These are phyloP conservation scores for Nansenia antarctica DNA, from an alignment of 2,113 vertebrate genomes.

Conservation along the genomic window DNA sequence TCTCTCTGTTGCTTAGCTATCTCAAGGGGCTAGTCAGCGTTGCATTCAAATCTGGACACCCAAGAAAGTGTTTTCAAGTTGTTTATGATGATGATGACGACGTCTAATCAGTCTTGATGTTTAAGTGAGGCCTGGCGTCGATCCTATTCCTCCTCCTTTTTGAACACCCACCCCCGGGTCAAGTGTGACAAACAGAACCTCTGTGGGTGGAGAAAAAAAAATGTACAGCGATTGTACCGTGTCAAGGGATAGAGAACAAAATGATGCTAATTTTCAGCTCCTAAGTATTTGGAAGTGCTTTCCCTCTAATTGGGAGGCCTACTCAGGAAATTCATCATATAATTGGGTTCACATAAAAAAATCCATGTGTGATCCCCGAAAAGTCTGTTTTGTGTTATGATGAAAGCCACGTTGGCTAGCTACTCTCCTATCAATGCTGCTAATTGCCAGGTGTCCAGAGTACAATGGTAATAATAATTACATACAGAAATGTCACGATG, in stretches of 20 bases:
- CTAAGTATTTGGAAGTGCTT: slow-evolving; percentile 42
- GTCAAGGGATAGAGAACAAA: slow-evolving; percentile 24
- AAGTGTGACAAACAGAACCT: no score
- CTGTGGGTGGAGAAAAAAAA: no score
- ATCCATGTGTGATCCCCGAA: slow-evolving; percentile 24
- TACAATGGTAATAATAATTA: not conserved
- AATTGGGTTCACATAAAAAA: slow-evolving; percentile 39
- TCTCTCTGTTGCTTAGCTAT: not conserved
- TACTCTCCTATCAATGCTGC: slow-evolving; percentile 10
- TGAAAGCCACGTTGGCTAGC: not conserved
- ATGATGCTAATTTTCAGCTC: slow-evolving; percentile 34
- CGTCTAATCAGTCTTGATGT: slow-evolving; percentile 43
- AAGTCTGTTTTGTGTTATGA: not conserved
- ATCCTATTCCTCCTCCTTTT: slow-evolving; percentile 32
- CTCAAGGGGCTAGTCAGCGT: not conserved
- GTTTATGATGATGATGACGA: not conserved
- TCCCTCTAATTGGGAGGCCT: slow-evolving; percentile 44
- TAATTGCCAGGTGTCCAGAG: slow-evolving; percentile 14
- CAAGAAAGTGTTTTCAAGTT: not conserved
- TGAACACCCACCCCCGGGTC: slow-evolving; percentile 49
- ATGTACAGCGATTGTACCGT: not conserved
- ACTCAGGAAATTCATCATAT: slow-evolving; percentile 39
- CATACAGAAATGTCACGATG: not conserved
- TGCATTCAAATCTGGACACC: not conserved
- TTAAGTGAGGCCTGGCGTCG: no score